These are phyloP conservation scores for Lycodopsis pacificus DNA, from an alignment of 2,797 vertebrate genomes.

Conservation along the genomic window DNA sequence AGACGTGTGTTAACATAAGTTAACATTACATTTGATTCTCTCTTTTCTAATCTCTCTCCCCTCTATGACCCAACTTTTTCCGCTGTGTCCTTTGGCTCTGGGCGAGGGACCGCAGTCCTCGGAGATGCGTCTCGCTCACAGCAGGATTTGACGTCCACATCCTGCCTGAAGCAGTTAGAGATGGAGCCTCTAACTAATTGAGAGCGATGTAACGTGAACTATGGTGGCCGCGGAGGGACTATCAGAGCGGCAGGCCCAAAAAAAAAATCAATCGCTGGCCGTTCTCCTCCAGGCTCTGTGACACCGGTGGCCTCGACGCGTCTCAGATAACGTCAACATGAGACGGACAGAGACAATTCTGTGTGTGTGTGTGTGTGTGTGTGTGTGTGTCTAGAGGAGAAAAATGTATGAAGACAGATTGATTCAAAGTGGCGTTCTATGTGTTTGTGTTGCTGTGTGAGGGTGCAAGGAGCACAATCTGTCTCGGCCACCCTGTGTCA, in stretches of 20 bases:
- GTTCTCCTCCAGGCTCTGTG: conserved; percentile 27
- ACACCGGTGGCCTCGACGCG: conserved; percentile 40
- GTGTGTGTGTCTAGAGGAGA: conserved; percentile 2
- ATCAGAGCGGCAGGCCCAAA: conserved; percentile 27
- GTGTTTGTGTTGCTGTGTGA: conserved; percentile 23
- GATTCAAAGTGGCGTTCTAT: conserved; percentile 14
- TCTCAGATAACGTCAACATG: conserved; percentile 66
- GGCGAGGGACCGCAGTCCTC: conserved; percentile 53
- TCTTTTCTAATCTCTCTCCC: conserved; percentile 59
- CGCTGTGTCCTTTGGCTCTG: conserved; percentile 72
- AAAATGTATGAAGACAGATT: neutral
- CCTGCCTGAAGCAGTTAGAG: conserved; percentile 71
- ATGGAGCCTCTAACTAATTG: conserved; percentile 70
- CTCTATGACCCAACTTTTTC: conserved; percentile 64
- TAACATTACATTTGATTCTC: conserved; percentile 66
- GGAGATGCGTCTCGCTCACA: conserved; percentile 58
- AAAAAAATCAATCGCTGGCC: conserved; percentile 56
- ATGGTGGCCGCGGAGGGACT: conserved; percentile 58
- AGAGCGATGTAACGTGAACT: conserved; percentile 77
- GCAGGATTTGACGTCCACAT: conserved; percentile 75
- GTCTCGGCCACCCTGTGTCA: conserved; percentile 15
- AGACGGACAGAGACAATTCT: conserved; percentile 25
- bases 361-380: conserved; percentile 30
- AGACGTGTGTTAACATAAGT: conserved; percentile 73
- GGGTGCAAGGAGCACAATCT: neutral